Conservation (phyloP, 2,797 vertebrate species). For the Trematomus bernacchii region DNA sequence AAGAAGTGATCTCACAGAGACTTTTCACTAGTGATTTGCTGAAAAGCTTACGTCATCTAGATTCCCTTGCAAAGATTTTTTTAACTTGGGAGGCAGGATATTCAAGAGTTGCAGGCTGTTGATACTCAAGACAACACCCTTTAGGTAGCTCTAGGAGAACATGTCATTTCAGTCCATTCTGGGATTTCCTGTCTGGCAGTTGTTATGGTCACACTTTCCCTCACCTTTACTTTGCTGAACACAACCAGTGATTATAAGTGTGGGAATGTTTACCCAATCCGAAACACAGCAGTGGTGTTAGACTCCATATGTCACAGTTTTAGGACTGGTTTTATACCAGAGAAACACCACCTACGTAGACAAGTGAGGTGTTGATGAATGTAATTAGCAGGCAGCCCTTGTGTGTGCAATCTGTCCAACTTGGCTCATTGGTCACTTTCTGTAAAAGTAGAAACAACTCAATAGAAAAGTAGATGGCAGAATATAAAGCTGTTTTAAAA, state of each 20-base stretch:
- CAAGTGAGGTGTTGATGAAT: conserved; percentile 6
- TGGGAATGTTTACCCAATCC: background rate
- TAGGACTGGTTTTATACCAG: conserved; percentile 6
- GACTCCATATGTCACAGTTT: background rate
- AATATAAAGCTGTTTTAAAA: conserved; percentile 1
- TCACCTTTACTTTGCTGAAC: conserved; percentile 38
- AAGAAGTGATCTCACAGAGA: conserved; percentile 41
- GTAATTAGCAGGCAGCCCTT: background rate
- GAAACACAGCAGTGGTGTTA: conserved; percentile 24
- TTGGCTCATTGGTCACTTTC: background rate
- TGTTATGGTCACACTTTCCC: conserved; percentile 40
- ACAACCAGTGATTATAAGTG: conserved; percentile 41
- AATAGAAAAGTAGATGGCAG: background rate
- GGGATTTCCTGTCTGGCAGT: conserved; percentile 61
- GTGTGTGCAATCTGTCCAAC: background rate
- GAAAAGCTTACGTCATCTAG: conserved; percentile 36
- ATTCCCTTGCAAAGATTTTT: conserved; percentile 30
- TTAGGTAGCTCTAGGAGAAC: conserved; percentile 17
- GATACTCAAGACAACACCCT: conserved; percentile 57
- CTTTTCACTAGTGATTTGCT: conserved; percentile 22
- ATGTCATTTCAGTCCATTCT: conserved; percentile 41
- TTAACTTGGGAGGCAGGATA: conserved; percentile 47
- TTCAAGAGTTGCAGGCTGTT: conserved; percentile 44
- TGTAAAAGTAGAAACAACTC: conserved; percentile 4
- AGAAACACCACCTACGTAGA: conserved; percentile 21